Conservation (phyloP, 1,140 invertebrate genomes). For the Cardiocondyla obscurior region DNA sequence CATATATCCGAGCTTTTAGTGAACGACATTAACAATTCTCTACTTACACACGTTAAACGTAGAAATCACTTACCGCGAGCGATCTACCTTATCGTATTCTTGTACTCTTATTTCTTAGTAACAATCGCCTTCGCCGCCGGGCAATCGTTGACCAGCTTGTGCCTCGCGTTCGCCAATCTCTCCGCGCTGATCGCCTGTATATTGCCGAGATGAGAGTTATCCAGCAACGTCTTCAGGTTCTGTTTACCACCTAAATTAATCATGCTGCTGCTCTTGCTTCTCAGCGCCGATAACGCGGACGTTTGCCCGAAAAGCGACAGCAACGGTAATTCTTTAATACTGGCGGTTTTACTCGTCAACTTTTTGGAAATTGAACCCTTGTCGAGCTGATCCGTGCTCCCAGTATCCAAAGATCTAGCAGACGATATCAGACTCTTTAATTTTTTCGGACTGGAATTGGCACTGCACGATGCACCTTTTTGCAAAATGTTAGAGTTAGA, state of each 20-base stretch:
- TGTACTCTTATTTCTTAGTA: slow-evolving; percentile 37
- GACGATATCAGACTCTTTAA: slow-evolving; percentile 51
- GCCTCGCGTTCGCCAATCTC: slow-evolving; percentile 73
- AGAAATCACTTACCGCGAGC: slow-evolving; percentile 21
- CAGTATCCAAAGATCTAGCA: slow-evolving; percentile 53
- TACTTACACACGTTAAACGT: slow-evolving; percentile 19
- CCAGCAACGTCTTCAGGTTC: slow-evolving; percentile 69
- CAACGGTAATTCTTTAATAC: slow-evolving; percentile 77
- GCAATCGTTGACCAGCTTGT: slow-evolving; percentile 72
- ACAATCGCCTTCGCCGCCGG: slow-evolving; percentile 5
- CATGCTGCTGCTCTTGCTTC: slow-evolving; percentile 78
- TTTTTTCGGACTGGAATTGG: slow-evolving; percentile 71
- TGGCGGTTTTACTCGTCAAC: slow-evolving; percentile 49
- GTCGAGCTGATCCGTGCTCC: slow-evolving; percentile 24
- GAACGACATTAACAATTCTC: slow-evolving; percentile 13
- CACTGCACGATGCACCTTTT: slow-evolving; percentile 39
- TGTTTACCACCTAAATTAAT: slow-evolving; percentile 75
- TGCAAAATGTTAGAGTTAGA: slow-evolving; percentile 34
- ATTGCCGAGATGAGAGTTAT: slow-evolving; percentile 72
- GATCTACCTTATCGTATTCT: slow-evolving; percentile 51
- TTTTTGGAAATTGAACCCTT: slow-evolving; percentile 26
- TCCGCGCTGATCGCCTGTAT: slow-evolving; percentile 76
- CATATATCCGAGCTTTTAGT: neutral
- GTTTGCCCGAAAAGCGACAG: slow-evolving; percentile 74
- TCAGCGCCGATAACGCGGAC: slow-evolving; percentile 54